A percentile compares a stretch with the other conserved stretches of the same genome.
These are phyloP conservation scores for Macrochelys suwanniensis DNA, from an alignment of 2,797 vertebrate genomes.

Conservation along the genomic window DNA sequence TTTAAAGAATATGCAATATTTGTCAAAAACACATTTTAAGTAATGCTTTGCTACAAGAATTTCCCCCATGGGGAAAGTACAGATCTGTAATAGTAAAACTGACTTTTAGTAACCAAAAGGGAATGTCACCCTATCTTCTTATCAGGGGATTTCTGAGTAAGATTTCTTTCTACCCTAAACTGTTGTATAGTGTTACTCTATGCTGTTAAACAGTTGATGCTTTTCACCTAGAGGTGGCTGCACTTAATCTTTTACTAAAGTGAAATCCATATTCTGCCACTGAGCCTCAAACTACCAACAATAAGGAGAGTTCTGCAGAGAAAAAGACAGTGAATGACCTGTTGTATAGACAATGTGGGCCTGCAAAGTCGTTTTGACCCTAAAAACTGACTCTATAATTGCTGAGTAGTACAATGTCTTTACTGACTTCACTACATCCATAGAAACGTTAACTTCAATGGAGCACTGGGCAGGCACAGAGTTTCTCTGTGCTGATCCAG, in stretches of 20 bases:
- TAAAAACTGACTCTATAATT: background rate
- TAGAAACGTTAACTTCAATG: fast-evolving
- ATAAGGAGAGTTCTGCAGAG: background rate
- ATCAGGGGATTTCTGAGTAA: background rate
- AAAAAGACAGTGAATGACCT: background rate
- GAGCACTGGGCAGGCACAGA: background rate
- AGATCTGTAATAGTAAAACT: background rate
- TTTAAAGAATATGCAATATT: background rate
- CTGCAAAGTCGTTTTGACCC: background rate
- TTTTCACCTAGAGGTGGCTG: background rate
- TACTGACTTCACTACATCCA: background rate
- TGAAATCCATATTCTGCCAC: fast-evolving
- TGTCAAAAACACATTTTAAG: background rate
- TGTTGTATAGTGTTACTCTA: fast-evolving
- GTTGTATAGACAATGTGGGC: background rate
- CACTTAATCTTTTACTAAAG: background rate
- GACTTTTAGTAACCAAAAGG: background rate
- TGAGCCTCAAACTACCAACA: background rate
- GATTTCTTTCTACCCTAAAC: background rate
- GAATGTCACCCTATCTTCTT: background rate
- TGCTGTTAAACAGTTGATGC: background rate
- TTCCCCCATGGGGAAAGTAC: background rate
- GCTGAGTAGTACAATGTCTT: background rate
- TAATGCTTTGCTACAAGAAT: background rate
- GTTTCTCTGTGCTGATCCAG: background rate